Conservation (phyloP, 2,888 invertebrate species). For the Apamea epomidion region DNA sequence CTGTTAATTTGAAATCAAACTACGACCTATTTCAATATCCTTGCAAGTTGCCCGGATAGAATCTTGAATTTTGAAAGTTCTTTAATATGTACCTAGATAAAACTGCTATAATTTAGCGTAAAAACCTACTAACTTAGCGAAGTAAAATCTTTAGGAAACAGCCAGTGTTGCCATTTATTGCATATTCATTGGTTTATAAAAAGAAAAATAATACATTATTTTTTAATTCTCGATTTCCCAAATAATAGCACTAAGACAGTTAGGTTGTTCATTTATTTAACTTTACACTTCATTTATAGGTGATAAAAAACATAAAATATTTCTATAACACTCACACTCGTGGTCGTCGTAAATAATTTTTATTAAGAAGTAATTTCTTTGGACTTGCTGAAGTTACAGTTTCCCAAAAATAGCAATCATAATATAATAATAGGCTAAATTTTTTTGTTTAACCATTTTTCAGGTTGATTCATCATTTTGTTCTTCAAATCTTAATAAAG, state of each 20-base stretch:
- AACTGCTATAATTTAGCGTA: neutral
- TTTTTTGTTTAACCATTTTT: neutral
- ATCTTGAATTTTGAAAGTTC: neutral
- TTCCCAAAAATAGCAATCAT: neutral
- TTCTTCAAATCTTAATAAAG: neutral
- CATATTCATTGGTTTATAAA: neutral
- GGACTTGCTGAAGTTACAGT: neutral
- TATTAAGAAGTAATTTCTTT: neutral
- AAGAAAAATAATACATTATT: neutral
- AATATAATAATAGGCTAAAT: neutral
- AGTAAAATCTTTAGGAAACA: neutral
- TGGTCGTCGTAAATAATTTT: neutral
- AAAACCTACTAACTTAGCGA: neutral
- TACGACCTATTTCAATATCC: neutral
- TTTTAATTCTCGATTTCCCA: neutral
- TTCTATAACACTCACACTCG: neutral
- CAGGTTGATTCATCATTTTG: neutral
- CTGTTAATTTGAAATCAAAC: neutral
- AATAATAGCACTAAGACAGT: neutral
- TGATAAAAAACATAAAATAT: neutral
- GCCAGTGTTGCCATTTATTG: constrained; percentile 15
- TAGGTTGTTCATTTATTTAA: neutral
- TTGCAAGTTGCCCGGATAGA: neutral
- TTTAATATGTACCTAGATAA: neutral
- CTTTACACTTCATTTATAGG: neutral